A percentile compares a stretch with the other conserved stretches of the same genome.
Conservation (phyloP, 2,888 invertebrate species). For the Encarsia formosa region DNA sequence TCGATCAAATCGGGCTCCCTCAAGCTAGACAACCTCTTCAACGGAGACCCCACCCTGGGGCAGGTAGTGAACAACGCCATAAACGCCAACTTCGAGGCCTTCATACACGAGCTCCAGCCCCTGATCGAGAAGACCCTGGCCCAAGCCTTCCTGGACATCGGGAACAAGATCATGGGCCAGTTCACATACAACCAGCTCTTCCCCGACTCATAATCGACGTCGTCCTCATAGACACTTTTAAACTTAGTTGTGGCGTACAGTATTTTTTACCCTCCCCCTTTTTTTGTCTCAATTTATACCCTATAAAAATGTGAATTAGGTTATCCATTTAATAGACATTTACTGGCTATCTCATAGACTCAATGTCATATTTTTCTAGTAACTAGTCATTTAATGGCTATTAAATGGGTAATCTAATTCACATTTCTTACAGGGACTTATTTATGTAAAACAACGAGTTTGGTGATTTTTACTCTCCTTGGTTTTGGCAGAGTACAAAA, state of each 20-base stretch:
- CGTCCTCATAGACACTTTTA: background rate
- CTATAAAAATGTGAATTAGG: too few species aligned
- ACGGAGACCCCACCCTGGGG: conserved; percentile 60
- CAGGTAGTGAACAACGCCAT: conserved; percentile 58
- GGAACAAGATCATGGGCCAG: conserved; percentile 57
- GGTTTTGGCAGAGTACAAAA: too few species aligned
- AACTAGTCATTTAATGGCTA: too few species aligned
- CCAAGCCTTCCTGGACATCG: conserved; percentile 54
- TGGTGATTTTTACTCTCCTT: too few species aligned
- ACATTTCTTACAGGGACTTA: too few species aligned
- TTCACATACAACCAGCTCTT: conserved; percentile 58
- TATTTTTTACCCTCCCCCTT: background rate
- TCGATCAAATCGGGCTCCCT: conserved; percentile 57
- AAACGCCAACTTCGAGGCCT: conserved; percentile 60
- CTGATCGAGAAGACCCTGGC: conserved; percentile 57
- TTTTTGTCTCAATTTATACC: background rate
- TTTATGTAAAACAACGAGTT: too few species aligned
- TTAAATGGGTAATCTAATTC: too few species aligned
- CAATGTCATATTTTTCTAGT: too few species aligned
- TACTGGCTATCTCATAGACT: too few species aligned
- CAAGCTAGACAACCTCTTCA: conserved; percentile 59
- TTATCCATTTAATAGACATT: too few species aligned
- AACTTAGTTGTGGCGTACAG: too few species aligned
- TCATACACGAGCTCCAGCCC: conserved; percentile 57
- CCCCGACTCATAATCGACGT: conserved; percentile 42